Base-by-base conservation (phyloP, 2,113 vertebrate species). In the Elanus axillaris region DNA sequence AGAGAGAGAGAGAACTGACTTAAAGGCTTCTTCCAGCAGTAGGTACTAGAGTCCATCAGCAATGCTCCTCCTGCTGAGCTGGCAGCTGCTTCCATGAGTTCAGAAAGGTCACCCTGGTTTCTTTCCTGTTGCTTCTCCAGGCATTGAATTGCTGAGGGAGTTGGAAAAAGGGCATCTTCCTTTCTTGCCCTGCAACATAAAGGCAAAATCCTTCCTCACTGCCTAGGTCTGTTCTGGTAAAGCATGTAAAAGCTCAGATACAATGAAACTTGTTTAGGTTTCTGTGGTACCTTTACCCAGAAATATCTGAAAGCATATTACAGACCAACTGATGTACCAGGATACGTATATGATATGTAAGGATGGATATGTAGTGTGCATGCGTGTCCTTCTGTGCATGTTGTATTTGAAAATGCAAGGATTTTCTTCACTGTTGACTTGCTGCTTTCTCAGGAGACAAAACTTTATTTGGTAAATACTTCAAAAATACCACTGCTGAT, bases 61-160 rank as follows among this genome's bases (percentile, higher is more conserved):
- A 90, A 13, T 27, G 36, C 58, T 95, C 10, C 86, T 94, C 64
- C 87, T 94, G 94, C 95, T 93, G 93, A 96, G 94, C 85, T 90
- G 95, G 92, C 97, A 97, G 95, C 96, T 97, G 96, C 76, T 96
- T 93, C 88, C 79, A 36, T 27, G 78, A 91, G 94, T 97, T 97
- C 95, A 96, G 64, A 75, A 47, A 76, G 94, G 96, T 97, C 95
- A 94, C 84, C 53, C 21, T 73, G 84, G 84, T 64, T 93, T 91
- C 93, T 96, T 97, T 97, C 97, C 97, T 97, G 96, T 94, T 94
- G 86, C 95, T 97, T 89, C 96, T 97, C 58, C 94, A 96, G 94
- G 94, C 96, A 90, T 59, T 96, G 88, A 95, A 84, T 90, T 96
- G 72, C 73, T 94, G 83, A 50, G 69, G 56, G 56, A 93, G 63